A percentile compares a stretch with the other conserved stretches of the same genome.
Evolutionary conservation across 2,113 vertebrate species (phyloP).

Genomic region (Crotalus horridus): DNA sequence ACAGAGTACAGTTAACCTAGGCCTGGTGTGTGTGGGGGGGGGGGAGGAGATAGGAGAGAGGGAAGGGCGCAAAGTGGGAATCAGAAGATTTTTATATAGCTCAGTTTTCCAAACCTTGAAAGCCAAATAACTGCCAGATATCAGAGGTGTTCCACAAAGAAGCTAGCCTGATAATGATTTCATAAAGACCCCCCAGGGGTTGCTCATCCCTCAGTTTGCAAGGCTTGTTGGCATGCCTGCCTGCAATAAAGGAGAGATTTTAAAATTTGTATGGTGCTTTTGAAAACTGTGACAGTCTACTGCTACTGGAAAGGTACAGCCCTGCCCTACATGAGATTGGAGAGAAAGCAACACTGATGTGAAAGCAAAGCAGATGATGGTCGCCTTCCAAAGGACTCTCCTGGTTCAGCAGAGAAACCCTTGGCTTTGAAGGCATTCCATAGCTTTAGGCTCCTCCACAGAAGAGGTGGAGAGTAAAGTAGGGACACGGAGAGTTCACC

Average conservation of each 20-base stretch:
- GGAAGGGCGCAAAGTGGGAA: neutral
- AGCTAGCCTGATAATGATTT: slow-evolving; percentile 25
- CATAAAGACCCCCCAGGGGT: slow-evolving; percentile 31
- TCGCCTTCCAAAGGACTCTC: slow-evolving; percentile 44
- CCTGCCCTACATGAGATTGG: slow-evolving; percentile 5
- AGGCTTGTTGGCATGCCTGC: neutral
- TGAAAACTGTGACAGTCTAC: slow-evolving; percentile 32
- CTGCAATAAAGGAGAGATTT: slow-evolving; percentile 34
- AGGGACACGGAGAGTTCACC: slow-evolving; percentile 35
- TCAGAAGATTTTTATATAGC: neutral
- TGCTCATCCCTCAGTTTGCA: slow-evolving; percentile 33
- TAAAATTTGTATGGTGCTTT: slow-evolving; percentile 23
- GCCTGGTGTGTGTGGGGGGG: neutral
- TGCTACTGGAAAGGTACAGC: slow-evolving; percentile 34
- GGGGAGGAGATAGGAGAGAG: no score
- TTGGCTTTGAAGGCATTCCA: slow-evolving; percentile 34
- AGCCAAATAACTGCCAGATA: neutral
- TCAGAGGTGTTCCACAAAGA: slow-evolving; percentile 14
- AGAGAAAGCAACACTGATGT: slow-evolving; percentile 41
- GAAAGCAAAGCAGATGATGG: slow-evolving; percentile 32
- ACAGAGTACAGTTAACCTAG: neutral
- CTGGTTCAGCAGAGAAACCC: slow-evolving; percentile 21
- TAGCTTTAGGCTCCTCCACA: slow-evolving; percentile 13
- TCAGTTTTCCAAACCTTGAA: neutral
- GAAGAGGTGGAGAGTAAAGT: slow-evolving; percentile 34